Conservation (phyloP, 2,113 vertebrate species). For the Sminthopsis crassicaudata region DNA sequence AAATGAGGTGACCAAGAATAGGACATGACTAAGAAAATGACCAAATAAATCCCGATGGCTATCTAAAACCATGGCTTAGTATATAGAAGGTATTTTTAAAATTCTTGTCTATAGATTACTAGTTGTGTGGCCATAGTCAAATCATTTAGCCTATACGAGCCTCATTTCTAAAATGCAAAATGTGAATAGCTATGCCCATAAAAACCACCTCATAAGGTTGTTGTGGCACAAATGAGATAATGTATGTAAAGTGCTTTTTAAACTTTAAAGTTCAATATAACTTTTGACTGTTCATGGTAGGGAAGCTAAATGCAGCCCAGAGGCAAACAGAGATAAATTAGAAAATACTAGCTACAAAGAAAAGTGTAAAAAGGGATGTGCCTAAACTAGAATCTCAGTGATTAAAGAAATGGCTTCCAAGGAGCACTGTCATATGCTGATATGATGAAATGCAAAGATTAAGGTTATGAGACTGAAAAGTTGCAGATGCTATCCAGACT, state of each 20-base stretch:
- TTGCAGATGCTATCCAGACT: background rate
- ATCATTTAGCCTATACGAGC: background rate
- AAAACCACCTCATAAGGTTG: background rate
- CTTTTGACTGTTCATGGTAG: background rate
- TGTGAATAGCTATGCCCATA: background rate
- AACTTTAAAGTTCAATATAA: background rate
- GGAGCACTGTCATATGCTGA: background rate
- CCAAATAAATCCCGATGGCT: background rate
- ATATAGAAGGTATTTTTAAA: background rate
- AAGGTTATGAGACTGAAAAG: background rate
- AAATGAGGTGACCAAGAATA: background rate
- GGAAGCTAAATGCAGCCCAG: background rate
- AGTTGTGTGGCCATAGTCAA: background rate
- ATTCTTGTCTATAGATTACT: background rate
- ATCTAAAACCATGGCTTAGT: background rate
- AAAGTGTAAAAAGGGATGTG: background rate
- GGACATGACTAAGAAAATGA: background rate
- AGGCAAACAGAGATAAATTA: background rate
- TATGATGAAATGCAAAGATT: background rate
- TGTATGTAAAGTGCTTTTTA: background rate
- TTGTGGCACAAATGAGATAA: background rate
- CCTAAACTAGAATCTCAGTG: background rate
- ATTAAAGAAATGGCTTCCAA: background rate
- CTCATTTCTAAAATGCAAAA: background rate
- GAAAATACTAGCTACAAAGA: background rate